phyloP scores from a whole-genome alignment of 2,797 vertebrate genomes.

The Anabas testudineus region DNA sequence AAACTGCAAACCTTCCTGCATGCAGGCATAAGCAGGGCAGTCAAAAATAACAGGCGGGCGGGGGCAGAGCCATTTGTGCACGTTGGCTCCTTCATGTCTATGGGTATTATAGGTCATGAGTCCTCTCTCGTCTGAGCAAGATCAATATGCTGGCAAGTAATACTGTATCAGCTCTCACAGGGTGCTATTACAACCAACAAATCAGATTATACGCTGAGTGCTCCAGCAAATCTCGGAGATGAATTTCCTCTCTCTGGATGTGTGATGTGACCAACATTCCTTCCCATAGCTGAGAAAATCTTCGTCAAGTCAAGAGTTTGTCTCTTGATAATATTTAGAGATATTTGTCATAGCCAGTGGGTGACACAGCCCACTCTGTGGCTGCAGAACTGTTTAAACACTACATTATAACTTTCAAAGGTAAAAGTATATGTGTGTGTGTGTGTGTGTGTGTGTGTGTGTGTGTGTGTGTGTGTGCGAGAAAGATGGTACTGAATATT shows the following conservation, averaged over 20 bases:
- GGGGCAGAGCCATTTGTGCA: constrained; percentile 48
- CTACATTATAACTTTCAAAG: background rate
- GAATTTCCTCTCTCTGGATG: constrained; percentile 40
- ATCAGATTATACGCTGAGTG: constrained; percentile 83
- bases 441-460: no score
- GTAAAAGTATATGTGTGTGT: no score
- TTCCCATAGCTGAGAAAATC: constrained; percentile 6
- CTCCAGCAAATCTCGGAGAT: constrained; percentile 64
- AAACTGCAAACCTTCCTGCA: constrained; percentile 11
- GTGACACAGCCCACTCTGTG: background rate
- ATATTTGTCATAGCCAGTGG: constrained; percentile 1
- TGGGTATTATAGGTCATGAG: constrained; percentile 79
- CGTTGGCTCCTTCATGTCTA: constrained; percentile 77
- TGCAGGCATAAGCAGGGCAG: constrained; percentile 19
- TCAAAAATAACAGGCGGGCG: constrained; percentile 28
- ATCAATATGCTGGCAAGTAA: constrained; percentile 81
- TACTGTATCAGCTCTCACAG: constrained; percentile 78
- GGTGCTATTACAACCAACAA: constrained; percentile 80
- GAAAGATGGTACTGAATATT: no score
- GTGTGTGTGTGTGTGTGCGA: no score
- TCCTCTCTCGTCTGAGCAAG: constrained; percentile 65
- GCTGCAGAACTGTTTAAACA: background rate
- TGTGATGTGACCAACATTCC: constrained; percentile 37
- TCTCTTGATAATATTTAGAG: constrained; percentile 9
- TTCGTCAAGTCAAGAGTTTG: constrained; percentile 26